These are phyloP conservation scores for Cervus canadensis DNA, from an alignment of 2,113 vertebrate species.

Conservation along the genomic window DNA sequence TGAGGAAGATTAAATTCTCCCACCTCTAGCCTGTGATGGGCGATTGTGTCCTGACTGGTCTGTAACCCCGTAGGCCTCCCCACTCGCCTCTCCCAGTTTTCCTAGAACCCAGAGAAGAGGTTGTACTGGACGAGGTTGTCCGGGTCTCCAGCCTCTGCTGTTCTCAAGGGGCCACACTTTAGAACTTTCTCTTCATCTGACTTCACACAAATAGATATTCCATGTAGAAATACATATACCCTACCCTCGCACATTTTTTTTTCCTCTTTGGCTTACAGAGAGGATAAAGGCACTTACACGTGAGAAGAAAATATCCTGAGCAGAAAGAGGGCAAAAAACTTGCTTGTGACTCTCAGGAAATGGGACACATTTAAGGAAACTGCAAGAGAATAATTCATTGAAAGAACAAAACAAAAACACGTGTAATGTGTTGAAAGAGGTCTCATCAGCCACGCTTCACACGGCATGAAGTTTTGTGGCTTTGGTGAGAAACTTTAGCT, in stretches of 20 bases:
- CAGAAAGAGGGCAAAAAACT: too few relatives aligned
- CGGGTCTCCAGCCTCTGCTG: background rate
- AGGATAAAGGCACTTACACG: background rate
- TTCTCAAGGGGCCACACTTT: accelerated
- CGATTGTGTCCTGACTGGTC: background rate
- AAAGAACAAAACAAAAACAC: background rate
- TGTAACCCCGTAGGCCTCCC: background rate
- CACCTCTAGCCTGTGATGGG: background rate
- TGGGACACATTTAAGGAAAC: background rate
- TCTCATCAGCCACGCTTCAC: accelerated
- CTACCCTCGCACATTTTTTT: background rate
- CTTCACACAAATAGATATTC: background rate
- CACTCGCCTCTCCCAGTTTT: background rate
- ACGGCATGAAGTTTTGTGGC: background rate
- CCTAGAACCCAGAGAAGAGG: background rate
- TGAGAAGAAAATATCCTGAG: accelerated
- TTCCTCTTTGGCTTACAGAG: background rate
- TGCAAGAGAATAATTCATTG: background rate
- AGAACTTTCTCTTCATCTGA: background rate
- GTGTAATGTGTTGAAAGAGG: background rate
- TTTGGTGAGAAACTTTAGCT: background rate
- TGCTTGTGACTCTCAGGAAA: background rate
- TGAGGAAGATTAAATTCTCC: slow-evolving; percentile 54
- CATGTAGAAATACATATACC: background rate
- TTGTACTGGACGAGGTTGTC: accelerated